A percentile compares a stretch with the other conserved stretches of the same genome.
Conservation (phyloP, 92 coral and sea anemone genomes). For the Phenganax marumi region DNA sequence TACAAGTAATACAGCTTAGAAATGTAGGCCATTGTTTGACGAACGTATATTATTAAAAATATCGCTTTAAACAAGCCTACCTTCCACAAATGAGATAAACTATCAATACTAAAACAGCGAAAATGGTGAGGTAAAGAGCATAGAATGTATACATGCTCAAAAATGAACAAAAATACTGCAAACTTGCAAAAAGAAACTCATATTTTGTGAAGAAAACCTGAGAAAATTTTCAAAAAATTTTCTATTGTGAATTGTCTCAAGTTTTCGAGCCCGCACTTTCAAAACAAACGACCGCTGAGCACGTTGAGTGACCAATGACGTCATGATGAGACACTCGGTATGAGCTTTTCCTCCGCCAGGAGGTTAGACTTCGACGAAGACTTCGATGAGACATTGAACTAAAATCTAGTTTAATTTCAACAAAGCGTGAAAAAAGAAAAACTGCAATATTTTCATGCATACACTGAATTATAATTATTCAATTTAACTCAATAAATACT, state of each 20-base stretch:
- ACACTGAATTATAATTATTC: too few species aligned
- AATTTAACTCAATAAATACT: too few species aligned
- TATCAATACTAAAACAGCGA: neutral
- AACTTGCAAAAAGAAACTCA: neutral
- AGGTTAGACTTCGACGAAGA: too few species aligned
- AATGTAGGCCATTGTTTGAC: neutral
- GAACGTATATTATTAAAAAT: neutral
- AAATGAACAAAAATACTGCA: neutral
- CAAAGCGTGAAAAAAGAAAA: too few species aligned
- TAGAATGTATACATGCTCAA: slow-evolving; percentile 26
- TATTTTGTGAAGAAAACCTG: neutral
- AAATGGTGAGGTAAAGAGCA: slow-evolving; percentile 21
- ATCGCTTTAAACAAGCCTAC: neutral
- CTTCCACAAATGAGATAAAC: slow-evolving; percentile 35
- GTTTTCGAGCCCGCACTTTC: slow-evolving; percentile 18
- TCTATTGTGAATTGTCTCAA: neutral
- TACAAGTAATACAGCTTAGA: neutral
- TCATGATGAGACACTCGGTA: too few species aligned
- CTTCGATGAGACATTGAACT: too few species aligned
- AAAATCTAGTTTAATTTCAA: too few species aligned
- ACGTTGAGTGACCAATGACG: neutral
- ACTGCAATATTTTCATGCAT: too few species aligned
- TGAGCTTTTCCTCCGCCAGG: too few species aligned
- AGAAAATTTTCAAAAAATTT: neutral
- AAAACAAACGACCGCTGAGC: slow-evolving; percentile 33